Evolutionary conservation across 2,888 invertebrate genomes (phyloP).

Genomic region (Campoletis raptor): DNA sequence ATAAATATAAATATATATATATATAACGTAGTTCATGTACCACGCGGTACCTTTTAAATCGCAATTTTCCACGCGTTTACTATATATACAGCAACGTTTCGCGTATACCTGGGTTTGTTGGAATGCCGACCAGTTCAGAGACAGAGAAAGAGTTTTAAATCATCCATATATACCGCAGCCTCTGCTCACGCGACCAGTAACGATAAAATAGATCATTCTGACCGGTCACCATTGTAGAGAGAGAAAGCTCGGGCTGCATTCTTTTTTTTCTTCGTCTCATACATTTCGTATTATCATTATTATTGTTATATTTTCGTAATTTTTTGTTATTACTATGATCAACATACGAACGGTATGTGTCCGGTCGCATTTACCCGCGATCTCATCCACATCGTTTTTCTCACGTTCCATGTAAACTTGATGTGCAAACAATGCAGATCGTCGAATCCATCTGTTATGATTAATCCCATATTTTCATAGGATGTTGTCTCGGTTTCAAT

Average conservation of each 20-base stretch:
- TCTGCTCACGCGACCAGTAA: constrained; percentile 38
- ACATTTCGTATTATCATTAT: constrained; percentile 4
- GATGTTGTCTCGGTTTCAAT: constrained; percentile 3
- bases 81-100: constrained; percentile 55
- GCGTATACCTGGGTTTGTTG: constrained; percentile 38
- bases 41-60: constrained; percentile 74
- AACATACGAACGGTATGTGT: constrained; percentile 1
- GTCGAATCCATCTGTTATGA: constrained; percentile 3
- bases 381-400: constrained; percentile 20
- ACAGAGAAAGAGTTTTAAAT: constrained; percentile 57
- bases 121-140: constrained; percentile 51
- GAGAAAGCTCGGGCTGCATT: background rate
- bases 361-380: background rate
- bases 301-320: constrained; percentile 22
- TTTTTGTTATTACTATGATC: background rate
- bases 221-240: constrained; percentile 40
- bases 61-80: constrained; percentile 76
- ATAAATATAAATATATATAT: background rate
- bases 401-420: constrained; percentile 25
- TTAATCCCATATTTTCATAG: constrained; percentile 6
- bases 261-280: background rate
- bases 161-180: constrained; percentile 43
- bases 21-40: constrained; percentile 25
- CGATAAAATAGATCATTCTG: constrained; percentile 67
- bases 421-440: constrained; percentile 18